Conservation (phyloP, 2,797 vertebrate genomes). For the Pogoniulus pusillus region DNA sequence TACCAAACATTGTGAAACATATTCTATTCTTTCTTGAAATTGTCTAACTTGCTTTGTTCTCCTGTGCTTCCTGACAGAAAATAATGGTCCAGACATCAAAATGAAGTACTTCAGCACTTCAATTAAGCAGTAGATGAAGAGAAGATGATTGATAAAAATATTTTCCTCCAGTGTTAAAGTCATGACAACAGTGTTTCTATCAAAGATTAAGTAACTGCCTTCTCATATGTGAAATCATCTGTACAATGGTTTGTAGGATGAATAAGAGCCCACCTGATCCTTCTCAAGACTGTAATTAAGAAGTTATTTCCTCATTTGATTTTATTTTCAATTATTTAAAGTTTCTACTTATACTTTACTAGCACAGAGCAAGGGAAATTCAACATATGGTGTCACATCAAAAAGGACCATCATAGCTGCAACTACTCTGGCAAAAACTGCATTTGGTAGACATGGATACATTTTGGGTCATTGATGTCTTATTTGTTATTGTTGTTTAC, state of each 20-base stretch:
- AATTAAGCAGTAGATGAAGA: neutral
- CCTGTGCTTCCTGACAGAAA: neutral
- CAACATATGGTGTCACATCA: conserved; percentile 39
- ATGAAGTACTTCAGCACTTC: neutral
- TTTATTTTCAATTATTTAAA: conserved; percentile 27
- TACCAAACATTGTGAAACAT: neutral
- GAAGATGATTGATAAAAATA: neutral
- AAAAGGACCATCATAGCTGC: conserved; percentile 22
- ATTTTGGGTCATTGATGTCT: neutral
- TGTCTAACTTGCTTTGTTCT: neutral
- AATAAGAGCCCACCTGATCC: neutral
- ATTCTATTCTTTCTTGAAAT: neutral
- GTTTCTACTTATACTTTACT: neutral
- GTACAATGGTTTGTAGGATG: neutral
- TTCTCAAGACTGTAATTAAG: neutral
- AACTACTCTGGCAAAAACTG: conserved; percentile 20
- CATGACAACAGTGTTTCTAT: neutral
- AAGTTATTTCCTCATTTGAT: neutral
- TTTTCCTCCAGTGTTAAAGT: neutral
- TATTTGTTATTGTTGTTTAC: neutral
- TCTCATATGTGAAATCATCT: neutral
- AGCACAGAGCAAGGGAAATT: conserved; percentile 12
- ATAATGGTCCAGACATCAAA: neutral
- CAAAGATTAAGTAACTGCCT: neutral
- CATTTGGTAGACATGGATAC: neutral